A percentile compares a stretch with the other conserved stretches of the same genome.
Conservation (phyloP, 2,113 vertebrate genomes). For the Nettapus auritus region DNA sequence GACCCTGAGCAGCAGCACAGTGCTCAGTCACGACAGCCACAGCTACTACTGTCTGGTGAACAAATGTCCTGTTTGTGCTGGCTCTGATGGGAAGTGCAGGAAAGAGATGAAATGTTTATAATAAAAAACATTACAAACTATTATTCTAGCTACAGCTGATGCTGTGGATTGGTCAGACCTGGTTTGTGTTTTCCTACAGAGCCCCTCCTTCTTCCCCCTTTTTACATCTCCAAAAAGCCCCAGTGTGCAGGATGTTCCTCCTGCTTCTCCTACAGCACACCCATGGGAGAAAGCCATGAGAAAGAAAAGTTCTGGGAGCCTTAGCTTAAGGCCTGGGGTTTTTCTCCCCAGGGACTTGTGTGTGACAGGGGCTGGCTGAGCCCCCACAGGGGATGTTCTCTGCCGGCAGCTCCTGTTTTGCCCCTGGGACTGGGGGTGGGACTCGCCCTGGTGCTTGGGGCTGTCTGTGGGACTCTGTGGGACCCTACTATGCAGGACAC, state of each 20-base stretch:
- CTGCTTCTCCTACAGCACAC: not conserved
- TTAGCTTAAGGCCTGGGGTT: not conserved
- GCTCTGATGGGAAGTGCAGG: not conserved
- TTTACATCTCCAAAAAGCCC: conserved; percentile 16
- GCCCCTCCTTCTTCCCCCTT: not conserved
- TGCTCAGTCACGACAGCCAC: not conserved
- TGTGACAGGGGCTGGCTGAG: not conserved
- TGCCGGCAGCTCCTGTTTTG: not conserved
- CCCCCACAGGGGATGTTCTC: not conserved
- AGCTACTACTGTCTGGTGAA: not conserved
- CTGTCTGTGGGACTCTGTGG: not conserved
- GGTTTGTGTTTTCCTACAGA: not conserved
- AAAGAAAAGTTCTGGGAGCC: not conserved
- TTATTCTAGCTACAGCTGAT: conserved; percentile 4
- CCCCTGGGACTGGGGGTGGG: not conserved
- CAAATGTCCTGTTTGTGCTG: not conserved
- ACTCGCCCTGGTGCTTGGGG: not conserved
- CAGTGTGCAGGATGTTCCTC: not conserved
- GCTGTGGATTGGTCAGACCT: not conserved
- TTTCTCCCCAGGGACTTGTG: not conserved
- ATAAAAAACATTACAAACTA: not conserved
- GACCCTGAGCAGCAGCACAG: not conserved
- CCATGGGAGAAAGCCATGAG: not conserved
- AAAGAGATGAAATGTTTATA: conserved; percentile 41
- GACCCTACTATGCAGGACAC: not conserved